Conservation (phyloP, 2,113 vertebrate species). For the Morone saxatilis region DNA sequence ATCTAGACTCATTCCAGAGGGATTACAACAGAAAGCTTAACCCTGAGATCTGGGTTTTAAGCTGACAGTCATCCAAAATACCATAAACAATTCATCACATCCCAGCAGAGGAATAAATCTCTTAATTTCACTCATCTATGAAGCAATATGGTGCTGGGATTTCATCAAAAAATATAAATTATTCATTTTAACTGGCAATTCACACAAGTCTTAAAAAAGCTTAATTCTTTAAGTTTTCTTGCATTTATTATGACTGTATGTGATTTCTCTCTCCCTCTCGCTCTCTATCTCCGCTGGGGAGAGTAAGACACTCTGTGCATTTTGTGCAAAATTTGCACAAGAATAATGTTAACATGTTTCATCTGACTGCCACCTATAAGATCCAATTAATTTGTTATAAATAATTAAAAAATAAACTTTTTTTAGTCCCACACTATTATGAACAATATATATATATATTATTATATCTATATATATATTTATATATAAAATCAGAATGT, state of each 20-base stretch:
- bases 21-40: slow-evolving; percentile 41
- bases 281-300: background rate
- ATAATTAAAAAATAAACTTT: background rate
- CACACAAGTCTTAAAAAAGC: slow-evolving; percentile 6
- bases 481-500: background rate
- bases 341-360: background rate
- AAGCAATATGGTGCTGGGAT: slow-evolving; percentile 57
- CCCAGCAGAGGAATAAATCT: slow-evolving; percentile 17
- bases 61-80: slow-evolving; percentile 44
- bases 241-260: background rate
- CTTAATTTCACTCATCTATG: slow-evolving; percentile 50
- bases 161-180: slow-evolving; percentile 34
- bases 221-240: slow-evolving; percentile 15
- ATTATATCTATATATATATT: too few species aligned
- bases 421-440: too few species aligned
- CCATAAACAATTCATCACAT: slow-evolving; percentile 55
- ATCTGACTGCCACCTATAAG: background rate
- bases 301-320: background rate
- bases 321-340: slow-evolving; percentile 14
- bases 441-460: too few species aligned
- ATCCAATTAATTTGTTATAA: background rate
- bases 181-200: slow-evolving; percentile 33
- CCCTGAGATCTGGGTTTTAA: slow-evolving; percentile 42
- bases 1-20: background rate
- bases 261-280: background rate